phyloP scores from a whole-genome alignment of 2,113 vertebrate genomes.

The Bubo blakistoni region DNA sequence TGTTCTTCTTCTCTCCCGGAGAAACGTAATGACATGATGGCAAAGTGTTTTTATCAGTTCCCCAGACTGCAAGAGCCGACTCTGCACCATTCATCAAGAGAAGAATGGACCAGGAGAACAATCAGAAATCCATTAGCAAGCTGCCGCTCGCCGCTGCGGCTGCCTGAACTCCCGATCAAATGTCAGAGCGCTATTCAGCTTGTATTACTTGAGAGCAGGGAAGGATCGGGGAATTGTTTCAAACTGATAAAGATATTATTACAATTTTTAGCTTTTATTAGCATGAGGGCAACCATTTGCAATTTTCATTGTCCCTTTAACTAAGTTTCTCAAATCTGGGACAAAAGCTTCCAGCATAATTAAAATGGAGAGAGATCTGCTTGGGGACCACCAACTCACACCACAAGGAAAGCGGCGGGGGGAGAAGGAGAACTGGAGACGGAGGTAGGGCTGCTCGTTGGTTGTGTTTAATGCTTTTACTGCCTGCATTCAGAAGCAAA shows the following conservation, averaged over 20 bases:
- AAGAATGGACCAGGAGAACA: constrained; percentile 25
- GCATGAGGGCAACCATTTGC: background rate
- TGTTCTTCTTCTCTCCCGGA: background rate
- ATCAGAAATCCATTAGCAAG: constrained; percentile 63
- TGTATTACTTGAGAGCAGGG: background rate
- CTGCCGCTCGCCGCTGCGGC: background rate
- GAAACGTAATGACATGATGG: background rate
- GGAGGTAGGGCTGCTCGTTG: background rate
- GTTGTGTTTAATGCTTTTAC: background rate
- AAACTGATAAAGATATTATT: background rate
- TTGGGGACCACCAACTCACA: background rate
- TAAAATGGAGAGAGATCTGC: background rate
- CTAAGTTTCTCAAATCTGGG: background rate
- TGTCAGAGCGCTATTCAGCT: background rate
- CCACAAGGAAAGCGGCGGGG: background rate
- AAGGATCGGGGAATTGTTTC: background rate
- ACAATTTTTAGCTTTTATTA: constrained; percentile 11
- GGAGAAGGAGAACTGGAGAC: background rate
- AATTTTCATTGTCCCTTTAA: background rate
- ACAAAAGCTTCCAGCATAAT: background rate
- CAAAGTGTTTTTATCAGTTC: background rate
- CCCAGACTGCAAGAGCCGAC: background rate
- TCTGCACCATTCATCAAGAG: background rate
- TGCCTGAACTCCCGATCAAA: constrained; percentile 4
- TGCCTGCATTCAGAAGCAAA: background rate